Base-by-base conservation (phyloP, 2,113 vertebrate genomes). In the Forbesichthys papilliferus region DNA sequence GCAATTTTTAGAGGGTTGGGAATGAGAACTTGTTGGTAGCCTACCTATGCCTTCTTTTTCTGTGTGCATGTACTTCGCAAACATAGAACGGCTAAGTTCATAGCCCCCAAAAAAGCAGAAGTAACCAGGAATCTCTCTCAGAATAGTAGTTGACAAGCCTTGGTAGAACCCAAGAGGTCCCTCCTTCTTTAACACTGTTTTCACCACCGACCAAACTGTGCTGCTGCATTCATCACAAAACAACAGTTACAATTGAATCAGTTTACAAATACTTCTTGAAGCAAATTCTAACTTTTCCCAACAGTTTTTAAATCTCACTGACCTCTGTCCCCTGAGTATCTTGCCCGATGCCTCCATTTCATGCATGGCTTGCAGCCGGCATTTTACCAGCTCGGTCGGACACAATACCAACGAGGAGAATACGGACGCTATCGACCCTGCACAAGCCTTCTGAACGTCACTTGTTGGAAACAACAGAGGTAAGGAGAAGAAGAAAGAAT, bases 41-140 rank as follows among this genome's bases (percentile, higher is more conserved):
- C 4, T 94, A 98, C 98, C 97, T 71, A 99, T 88, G 70, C 98
- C 92, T 33, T 98, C 96, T 90, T 98, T 99, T 20, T 92, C 86
- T 77, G 93, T 95, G 61, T 93, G 92, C 88, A 90, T 81, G 64
- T 95, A 89, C 5, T 88, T 78, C 1, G 96, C 93, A 59, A 99
- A 97, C 75, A 92, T 77, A 0, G 94, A 93, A 68, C 95, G 94
- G 81, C 93, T 91, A 71, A 98, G 87, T 73, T 99, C 97, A 33
- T 99, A 99, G 48, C 93, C 96, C 1, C 98, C 97, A 0, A 99
- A 99, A 90, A 99, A 99, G 81, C 95, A 95, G 89, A 98, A 99
- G 81, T 98, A 99, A 13, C 98, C 96, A 0, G 97, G 97, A 12
- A 99, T 92, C 85, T 99, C 98, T 79, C 96, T 88, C 82, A 97